Base-by-base conservation (phyloP, 2,113 vertebrate genomes). In the Lasiurus cinereus region DNA sequence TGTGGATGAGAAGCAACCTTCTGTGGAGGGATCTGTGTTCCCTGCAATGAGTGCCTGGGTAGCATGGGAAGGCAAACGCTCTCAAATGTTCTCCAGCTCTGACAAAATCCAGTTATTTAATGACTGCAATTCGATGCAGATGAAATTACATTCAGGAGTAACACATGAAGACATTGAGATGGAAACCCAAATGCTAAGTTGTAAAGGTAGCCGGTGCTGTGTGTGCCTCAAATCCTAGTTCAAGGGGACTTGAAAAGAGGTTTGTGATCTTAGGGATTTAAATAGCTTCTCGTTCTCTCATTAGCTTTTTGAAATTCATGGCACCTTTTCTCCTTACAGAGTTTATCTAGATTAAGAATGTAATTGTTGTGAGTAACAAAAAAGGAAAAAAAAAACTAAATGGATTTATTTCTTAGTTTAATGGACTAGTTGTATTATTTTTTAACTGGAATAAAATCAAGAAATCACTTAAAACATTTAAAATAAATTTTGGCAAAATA, bases 111-210 rank as follows among this genome's bases (percentile, higher is more conserved):
- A 88, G 72, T 96, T 96, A 93, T 90, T 90, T 97, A 97, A 96
- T 97, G 96, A 96, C 92, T 88, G 96, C 88, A 90, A 95, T 97
- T 96, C 97, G 79, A 64, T 43, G 83, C 96, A 97, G 97, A 95
- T 90, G 95, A 59, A 96, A 96, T 98, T 97, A 93, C 93, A 91
- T 97, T 79, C 16, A 11, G 83, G 95, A 88, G 94, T 96, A 95
- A 96, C 97, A 93, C 69, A 79, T 31, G 94, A 89, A 95, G 74
- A 50, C 46, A 88, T 93, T 90, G 96, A 96, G 94, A 96, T 66
- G 56, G 73, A 52, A 91, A 96, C 93, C 14, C 70, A 94, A 95
- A 96, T 11, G 24, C 91, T n/a, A 50, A 19, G 92, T 96, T 88
- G 95, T 94, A 84, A 97, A 97, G 92, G 96, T 77, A 91, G 67